Conservation (phyloP, 2,797 vertebrate species). For the Pseudochirops corinnae region DNA sequence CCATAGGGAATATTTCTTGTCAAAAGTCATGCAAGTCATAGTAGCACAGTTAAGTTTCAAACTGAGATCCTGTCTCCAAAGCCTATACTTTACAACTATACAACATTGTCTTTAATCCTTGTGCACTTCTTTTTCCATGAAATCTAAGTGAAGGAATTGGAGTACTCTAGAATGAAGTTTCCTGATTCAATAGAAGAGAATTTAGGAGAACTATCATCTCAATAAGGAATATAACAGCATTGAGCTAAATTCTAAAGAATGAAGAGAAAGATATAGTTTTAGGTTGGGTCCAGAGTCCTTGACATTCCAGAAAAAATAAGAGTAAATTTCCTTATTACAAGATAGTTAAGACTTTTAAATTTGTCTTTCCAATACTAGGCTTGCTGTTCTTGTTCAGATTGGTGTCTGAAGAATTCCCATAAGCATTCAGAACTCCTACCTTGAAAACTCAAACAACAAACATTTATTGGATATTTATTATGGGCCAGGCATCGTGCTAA, state of each 20-base stretch:
- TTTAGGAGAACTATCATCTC: background rate
- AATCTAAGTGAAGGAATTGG: background rate
- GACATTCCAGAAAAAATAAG: background rate
- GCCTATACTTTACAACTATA: background rate
- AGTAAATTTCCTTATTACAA: background rate
- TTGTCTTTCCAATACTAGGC: background rate
- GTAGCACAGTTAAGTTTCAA: background rate
- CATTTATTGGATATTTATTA: background rate
- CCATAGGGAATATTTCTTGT: background rate
- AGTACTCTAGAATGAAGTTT: background rate
- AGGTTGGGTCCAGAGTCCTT: background rate
- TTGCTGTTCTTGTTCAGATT: background rate
- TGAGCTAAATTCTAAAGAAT: background rate
- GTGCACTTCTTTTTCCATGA: background rate
- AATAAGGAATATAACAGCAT: background rate
- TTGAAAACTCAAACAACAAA: background rate
- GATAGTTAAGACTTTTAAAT: background rate
- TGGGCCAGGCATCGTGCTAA: background rate
- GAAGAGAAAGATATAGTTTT: background rate
- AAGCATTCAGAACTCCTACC: background rate
- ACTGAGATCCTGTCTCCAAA: background rate
- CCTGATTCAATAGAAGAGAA: background rate
- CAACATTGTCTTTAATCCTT: background rate
- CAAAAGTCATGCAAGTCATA: background rate
- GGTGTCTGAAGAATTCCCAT: background rate